Conservation (phyloP, 2,888 invertebrate genomes). For the Caenorhabditis doughertyi region DNA sequence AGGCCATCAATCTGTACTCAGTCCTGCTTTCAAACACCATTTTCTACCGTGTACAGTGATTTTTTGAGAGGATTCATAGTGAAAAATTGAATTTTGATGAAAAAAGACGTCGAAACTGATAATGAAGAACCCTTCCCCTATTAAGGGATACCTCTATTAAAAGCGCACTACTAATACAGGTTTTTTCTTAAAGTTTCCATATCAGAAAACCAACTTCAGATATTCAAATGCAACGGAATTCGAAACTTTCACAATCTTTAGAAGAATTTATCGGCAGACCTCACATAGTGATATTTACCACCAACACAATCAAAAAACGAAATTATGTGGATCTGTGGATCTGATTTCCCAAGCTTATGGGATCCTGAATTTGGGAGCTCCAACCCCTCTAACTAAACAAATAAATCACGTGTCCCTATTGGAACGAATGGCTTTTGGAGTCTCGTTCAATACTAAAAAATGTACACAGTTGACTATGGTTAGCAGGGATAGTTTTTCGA, state of each 20-base stretch:
- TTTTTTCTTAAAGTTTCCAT: no score
- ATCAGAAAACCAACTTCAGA: constrained; percentile 1
- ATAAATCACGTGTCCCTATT: background rate
- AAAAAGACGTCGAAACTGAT: no score
- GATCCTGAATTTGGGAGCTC: constrained; percentile 13
- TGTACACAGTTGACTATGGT: background rate
- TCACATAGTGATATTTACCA: background rate
- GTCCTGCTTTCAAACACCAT: no score
- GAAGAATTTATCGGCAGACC: constrained; percentile 23
- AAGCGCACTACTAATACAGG: no score
- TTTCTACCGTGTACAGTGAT: no score
- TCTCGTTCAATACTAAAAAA: background rate
- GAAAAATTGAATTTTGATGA: no score
- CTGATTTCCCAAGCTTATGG: background rate
- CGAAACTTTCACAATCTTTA: background rate
- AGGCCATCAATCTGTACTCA: no score
- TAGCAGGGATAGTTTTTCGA: background rate
- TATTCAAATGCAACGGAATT: background rate
- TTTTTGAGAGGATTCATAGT: background rate
- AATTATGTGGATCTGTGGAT: constrained; percentile 15
- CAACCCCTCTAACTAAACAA: constrained; percentile 6
- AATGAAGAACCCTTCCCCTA: no score
- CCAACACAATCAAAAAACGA: background rate
- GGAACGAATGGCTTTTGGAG: constrained; percentile 10
- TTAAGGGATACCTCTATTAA: no score